A percentile compares a stretch with the other conserved stretches of the same genome.
phyloP scores from a whole-genome alignment of 2,888 invertebrate species.

The Eupithecia dodoneata region DNA sequence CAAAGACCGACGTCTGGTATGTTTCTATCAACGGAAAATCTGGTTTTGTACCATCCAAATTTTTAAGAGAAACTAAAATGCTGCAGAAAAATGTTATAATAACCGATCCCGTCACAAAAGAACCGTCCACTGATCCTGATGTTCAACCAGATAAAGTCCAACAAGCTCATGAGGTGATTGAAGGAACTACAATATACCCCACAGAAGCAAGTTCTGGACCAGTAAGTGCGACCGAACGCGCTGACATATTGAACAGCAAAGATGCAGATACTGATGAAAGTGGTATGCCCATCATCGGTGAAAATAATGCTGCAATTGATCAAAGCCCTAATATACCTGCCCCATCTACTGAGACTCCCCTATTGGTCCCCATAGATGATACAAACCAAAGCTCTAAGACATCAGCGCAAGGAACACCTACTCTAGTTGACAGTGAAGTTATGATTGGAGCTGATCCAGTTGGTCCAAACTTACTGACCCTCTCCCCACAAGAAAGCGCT shows the following conservation, averaged over 20 bases:
- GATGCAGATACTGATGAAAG: constrained; percentile 14
- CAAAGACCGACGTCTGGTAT: constrained; percentile 86
- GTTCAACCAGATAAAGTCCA: constrained; percentile 75
- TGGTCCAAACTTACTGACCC: constrained; percentile 19
- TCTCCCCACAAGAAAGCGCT: constrained; percentile 44
- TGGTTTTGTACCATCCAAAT: constrained; percentile 86
- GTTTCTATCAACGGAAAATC: constrained; percentile 86
- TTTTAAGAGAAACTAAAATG: constrained; percentile 86
- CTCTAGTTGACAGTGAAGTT: constrained; percentile 10
- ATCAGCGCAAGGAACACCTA: constrained; percentile 10
- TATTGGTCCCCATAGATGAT: constrained; percentile 6
- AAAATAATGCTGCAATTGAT: constrained; percentile 12
- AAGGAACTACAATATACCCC: constrained; percentile 87
- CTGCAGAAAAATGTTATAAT: constrained; percentile 64
- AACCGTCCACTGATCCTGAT: constrained; percentile 51
- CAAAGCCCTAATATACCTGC: constrained; percentile 10
- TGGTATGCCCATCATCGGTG: constrained; percentile 12
- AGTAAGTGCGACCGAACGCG: constrained; percentile 37
- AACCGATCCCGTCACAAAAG: constrained; percentile 59
- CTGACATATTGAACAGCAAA: constrained; percentile 21
- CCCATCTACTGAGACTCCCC: constrained; percentile 11
- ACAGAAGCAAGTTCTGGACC: constrained; percentile 54
- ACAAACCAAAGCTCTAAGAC: constrained; percentile 15
- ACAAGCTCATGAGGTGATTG: constrained; percentile 82
- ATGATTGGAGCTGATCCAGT: constrained; percentile 32